Evolutionary conservation across 2,797 vertebrate genomes (phyloP).

Genomic region (Pteropus rufus): DNA sequence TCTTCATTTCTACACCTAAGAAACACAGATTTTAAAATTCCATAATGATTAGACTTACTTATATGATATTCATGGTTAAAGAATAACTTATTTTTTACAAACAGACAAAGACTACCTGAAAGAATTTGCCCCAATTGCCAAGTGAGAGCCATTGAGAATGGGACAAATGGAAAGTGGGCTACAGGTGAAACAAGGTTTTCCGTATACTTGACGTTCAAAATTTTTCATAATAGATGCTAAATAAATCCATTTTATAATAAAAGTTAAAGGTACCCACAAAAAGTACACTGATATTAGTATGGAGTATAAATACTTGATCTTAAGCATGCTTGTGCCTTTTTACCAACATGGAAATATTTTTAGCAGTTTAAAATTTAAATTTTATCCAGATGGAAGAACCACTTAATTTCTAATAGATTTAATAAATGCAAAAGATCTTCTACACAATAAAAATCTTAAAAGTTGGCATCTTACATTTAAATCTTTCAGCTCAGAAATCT

Average conservation of each 20-base stretch:
- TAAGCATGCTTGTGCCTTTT: not conserved
- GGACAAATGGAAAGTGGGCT: not conserved
- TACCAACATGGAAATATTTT: slow-evolving; percentile 1
- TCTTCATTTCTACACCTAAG: not conserved
- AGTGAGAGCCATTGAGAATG: not conserved
- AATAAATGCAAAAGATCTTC: not conserved
- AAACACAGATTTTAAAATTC: not conserved
- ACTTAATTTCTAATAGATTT: slow-evolving; percentile 14
- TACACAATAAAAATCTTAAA: not conserved
- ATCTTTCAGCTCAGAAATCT: not conserved
- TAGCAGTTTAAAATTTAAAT: not conserved
- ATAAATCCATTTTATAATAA: not conserved
- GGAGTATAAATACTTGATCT: not conserved
- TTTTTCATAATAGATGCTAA: not conserved
- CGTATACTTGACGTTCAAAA: not conserved
- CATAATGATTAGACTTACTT: not conserved
- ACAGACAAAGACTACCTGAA: not conserved
- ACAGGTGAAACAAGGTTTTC: not conserved
- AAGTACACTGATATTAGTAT: not conserved
- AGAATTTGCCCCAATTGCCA: not conserved
- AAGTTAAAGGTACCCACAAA: not conserved
- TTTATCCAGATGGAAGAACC: not conserved
- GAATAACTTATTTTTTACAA: not conserved
- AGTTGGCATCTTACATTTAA: not conserved
- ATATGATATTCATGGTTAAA: not conserved